Evolutionary conservation across 2,888 invertebrate species (phyloP).

Genomic region (Polyommatus icarus): DNA sequence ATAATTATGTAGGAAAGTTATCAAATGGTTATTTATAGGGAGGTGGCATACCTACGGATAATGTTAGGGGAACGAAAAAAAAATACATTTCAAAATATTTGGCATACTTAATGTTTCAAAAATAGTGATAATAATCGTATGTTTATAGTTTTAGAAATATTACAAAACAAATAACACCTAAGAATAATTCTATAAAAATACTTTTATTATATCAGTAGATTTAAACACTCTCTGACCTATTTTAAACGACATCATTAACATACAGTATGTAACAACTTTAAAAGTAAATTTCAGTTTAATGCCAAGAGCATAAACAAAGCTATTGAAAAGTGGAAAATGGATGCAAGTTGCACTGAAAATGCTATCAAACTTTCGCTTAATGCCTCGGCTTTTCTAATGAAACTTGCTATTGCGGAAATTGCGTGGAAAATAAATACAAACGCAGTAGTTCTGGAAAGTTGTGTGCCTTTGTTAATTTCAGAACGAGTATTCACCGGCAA

Average conservation of each 20-base stretch:
- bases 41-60: no score
- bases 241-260: not conserved
- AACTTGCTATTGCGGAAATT: constrained; percentile 65
- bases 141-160: no score
- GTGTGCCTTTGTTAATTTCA: constrained; percentile 69
- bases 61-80: no score
- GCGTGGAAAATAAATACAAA: constrained; percentile 66
- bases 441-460: constrained; percentile 62
- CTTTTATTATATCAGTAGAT: not conserved
- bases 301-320: constrained; percentile 18
- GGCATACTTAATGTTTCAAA: no score
- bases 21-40: no score
- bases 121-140: no score
- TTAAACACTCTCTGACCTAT: not conserved
- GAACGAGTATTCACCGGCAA: constrained; percentile 56
- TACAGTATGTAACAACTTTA: not conserved
- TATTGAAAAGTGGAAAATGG: constrained; percentile 30
- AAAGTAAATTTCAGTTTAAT: constrained; percentile 23
- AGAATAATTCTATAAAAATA: not conserved
- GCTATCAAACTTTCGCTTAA: constrained; percentile 59
- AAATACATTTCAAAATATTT: no score
- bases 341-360: constrained; percentile 46
- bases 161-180: no score
- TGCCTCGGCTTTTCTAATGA: constrained; percentile 57
- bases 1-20: not conserved